Evolutionary conservation across 2,888 invertebrate genomes (phyloP), one percentile per base, ranked within the genome.

Genomic region (Eremobia ochroleuca): DNA sequence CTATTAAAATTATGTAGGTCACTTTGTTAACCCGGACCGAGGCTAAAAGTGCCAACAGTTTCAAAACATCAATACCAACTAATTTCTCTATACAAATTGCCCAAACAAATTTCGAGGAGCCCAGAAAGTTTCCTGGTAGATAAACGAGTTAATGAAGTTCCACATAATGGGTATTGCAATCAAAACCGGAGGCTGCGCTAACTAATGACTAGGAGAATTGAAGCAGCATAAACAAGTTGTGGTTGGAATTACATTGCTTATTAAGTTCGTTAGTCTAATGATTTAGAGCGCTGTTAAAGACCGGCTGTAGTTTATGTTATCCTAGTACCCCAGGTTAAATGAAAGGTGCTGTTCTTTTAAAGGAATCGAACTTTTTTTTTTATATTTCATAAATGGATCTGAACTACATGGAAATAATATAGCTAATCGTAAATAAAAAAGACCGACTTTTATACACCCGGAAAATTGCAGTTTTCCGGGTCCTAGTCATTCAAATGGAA

Each of bases 101-200:
- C 40, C 40, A 18, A 80, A 61, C 69, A 69, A 80, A 80, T 80
- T 79, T 64, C 58, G 52, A 34, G 72, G 34, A 68, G 21, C 21
- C 66, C 69, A 72, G 76, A 71, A 83, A 82, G 76, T 82, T 82
- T 52, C 55, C 72, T 73, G 72, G 66, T 83, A 76, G 83, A 82
- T 83, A 82, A 83, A 76, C 76, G 43, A 82, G 81, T 83, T 82
- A 82, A 82, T 80, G 76, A 82, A 83, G 76, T 82, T 80, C 76
- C 65, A 70, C 65, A 83, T 84, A 82, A 82, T 82, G 81, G 84
- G 72, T 73, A 73, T 76, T 73, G 80, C 82, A 84, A 84, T 82
- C 82, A 82, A 76, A 82, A 80, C 82, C 81, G 76, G 69, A 66
- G 75, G 43, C 76, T 73, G 64, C 43, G 37, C 71, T 70, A 70